Evolutionary conservation across 2,888 invertebrate genomes (phyloP), one percentile per base, ranked within the genome.

Genomic region (Octodonta nipae): DNA sequence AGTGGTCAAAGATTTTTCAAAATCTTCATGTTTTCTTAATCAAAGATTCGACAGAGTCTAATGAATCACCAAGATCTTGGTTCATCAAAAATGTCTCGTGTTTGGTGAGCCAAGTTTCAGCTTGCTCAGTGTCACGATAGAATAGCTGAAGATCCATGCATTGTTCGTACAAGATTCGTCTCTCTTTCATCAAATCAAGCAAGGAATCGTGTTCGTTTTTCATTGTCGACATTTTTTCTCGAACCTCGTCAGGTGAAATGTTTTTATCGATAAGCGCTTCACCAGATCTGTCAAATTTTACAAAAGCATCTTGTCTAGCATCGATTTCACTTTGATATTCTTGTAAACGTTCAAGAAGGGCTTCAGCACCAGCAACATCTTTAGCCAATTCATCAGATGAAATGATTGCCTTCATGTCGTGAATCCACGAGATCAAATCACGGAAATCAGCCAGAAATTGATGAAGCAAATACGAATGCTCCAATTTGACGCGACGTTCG

Each of bases 31-130:
- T 54, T 98, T 99, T 98, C 68, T 98, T 98, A 43, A 96, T 85
- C 31, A 99, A 65, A 2, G 95, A 92, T 58, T 99, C 98, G 0
- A 96, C 96, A 0, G 89, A 88, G 64, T 99, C 98, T 17, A 99
- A 66, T 0, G 96, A 96, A 61, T 99, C 98, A 0, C 98, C 98
- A 2, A 98, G 72, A 61, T 98, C 96, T 55, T 93, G 91, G 60
- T 98, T 98, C 15, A 91, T 87, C 32, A 99, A 69, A 69, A 98
- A 98, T 5, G 96, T 81, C 71, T 96, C 95, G 59, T 99, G 98
- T 61, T 98, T 99, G 40, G 93, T 92, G 93, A 99, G 98, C 96
- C 96, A 98, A 2, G 96, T 92, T 58, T 98, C 96, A 1, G 96
- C 96, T 66, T 96, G 93, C 63, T 96, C 96, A 1, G 93, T 93